A percentile compares a stretch with the other conserved stretches of the same genome.
Evolutionary conservation across 2,113 vertebrate species (phyloP).

Genomic region (Halichoerus grypus): DNA sequence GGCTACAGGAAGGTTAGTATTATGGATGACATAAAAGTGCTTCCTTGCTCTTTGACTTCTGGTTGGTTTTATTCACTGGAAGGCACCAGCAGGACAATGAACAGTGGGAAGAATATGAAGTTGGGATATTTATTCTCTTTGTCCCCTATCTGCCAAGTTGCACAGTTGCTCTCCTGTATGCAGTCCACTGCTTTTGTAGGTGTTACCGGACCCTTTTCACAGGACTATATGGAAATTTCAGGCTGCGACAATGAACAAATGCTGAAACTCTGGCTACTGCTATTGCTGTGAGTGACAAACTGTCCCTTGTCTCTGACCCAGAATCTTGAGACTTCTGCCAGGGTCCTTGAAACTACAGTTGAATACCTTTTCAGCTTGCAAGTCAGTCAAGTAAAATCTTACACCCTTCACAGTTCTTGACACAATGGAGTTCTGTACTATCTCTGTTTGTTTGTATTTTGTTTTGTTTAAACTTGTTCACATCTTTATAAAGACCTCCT

Average conservation of each 20-base stretch:
- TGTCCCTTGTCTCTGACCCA: background rate
- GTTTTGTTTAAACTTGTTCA: constrained; percentile 32
- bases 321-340: background rate
- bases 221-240: background rate
- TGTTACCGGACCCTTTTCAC: background rate
- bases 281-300: background rate
- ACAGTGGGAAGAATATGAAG: background rate
- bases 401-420: background rate
- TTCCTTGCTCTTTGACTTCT: background rate
- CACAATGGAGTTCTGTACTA: background rate
- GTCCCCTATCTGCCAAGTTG: background rate
- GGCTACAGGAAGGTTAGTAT: background rate
- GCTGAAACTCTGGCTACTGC: background rate
- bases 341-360: background rate
- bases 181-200: background rate
- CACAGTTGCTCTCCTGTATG: background rate
- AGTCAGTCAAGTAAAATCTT: background rate
- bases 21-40: background rate
- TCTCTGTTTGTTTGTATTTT: constrained; percentile 10
- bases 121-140: background rate
- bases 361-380: background rate
- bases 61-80: background rate
- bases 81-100: background rate
- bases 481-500: background rate
- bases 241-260: background rate